phyloP scores from a whole-genome alignment of 2,797 vertebrate genomes.

The Enteromius afrohamiltoni region DNA sequence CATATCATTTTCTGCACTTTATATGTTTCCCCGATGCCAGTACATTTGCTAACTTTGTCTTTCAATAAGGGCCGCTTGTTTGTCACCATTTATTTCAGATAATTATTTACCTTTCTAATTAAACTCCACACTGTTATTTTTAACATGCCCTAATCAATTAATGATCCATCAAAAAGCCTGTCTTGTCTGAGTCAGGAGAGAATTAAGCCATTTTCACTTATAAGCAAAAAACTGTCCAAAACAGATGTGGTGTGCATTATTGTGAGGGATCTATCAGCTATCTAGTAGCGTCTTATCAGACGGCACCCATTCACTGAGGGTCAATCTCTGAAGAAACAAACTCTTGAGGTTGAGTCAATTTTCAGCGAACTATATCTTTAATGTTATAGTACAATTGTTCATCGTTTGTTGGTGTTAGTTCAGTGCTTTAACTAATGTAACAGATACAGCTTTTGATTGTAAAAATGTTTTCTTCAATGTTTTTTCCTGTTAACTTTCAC shows the following conservation, averaged over 20 bases:
- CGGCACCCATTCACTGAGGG: background rate
- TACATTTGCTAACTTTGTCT: background rate
- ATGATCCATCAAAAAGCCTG: background rate
- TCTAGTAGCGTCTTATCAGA: background rate
- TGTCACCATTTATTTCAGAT: background rate
- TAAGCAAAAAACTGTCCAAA: too few species aligned
- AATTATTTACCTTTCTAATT: constrained; percentile 7
- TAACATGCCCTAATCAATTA: constrained; percentile 37
- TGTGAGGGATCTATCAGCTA: background rate
- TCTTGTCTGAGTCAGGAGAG: too few species aligned
- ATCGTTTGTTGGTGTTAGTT: background rate
- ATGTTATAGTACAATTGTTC: background rate
- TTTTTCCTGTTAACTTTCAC: background rate
- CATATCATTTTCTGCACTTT: constrained; percentile 27
- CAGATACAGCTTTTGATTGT: background rate
- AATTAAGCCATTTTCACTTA: too few species aligned
- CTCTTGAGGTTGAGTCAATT: background rate
- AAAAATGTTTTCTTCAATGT: background rate
- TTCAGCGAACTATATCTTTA: background rate
- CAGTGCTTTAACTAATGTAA: background rate
- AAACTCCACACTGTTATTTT: constrained; percentile 49
- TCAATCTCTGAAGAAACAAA: background rate
- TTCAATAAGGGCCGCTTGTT: background rate
- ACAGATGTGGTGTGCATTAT: background rate
- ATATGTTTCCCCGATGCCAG: too few species aligned